Conservation (phyloP, 2,797 vertebrate species). For the Leptatherina wallacei region DNA sequence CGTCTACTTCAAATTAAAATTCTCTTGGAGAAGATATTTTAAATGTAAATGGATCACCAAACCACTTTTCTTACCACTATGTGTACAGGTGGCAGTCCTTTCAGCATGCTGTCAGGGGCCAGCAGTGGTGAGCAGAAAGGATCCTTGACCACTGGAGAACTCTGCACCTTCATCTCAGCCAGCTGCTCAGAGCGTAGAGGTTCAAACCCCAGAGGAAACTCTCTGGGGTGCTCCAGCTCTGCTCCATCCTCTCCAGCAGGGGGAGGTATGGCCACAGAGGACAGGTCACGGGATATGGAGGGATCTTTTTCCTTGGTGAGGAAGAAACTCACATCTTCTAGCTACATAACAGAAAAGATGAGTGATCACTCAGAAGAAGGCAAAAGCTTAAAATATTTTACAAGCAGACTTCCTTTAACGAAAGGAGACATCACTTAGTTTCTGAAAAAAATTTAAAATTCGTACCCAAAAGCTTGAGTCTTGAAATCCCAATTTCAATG, state of each 20-base stretch:
- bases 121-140: conserved; percentile 93
- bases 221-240: conserved; percentile 46
- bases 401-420: conserved; percentile 7
- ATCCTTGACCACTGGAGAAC: conserved; percentile 86
- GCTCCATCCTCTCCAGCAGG: conserved; percentile 64
- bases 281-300: conserved; percentile 57
- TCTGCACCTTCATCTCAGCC: conserved; percentile 81
- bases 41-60: background rate
- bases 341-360: conserved; percentile 45
- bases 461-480: conserved; percentile 45
- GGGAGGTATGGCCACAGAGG: conserved; percentile 78
- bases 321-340: conserved; percentile 83
- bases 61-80: conserved; percentile 69
- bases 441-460: conserved; percentile 54
- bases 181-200: conserved; percentile 86
- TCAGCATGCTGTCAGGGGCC: conserved; percentile 90
- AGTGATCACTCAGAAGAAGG: conserved; percentile 12
- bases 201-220: conserved; percentile 88
- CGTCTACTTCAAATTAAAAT: background rate
- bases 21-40: background rate
- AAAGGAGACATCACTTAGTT: conserved; percentile 31
- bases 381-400: conserved; percentile 26
- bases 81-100: conserved; percentile 87
- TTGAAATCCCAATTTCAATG: conserved; percentile 53
- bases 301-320: conserved; percentile 68